Percentiles rank a stretch among this genome's conserved stretches.
Conservation (phyloP, 1,140 invertebrate species). For the Lucilia cuprina region DNA sequence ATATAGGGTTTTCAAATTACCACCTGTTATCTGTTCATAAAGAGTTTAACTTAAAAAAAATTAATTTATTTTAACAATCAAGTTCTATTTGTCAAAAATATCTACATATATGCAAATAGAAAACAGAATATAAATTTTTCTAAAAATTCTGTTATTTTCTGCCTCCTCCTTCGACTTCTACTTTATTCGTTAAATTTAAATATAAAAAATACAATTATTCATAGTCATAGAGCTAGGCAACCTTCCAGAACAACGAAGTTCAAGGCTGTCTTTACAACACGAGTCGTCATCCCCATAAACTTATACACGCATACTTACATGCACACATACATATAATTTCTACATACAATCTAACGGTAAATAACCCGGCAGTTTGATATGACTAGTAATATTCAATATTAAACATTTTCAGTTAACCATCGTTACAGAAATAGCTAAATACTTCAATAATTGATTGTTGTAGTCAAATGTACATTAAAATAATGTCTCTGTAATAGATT, state of each 20-base stretch:
- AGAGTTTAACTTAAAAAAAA: too few species aligned
- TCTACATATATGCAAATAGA: background rate
- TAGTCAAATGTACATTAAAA: too few species aligned
- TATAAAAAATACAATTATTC: background rate
- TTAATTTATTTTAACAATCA: too few species aligned
- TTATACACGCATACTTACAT: background rate
- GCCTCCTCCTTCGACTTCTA: background rate
- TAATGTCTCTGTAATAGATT: too few species aligned
- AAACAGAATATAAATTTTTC: background rate
- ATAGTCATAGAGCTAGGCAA: slow-evolving; percentile 9
- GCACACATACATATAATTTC: background rate
- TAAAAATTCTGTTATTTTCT: background rate
- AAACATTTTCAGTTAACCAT: too few species aligned
- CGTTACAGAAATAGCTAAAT: too few species aligned
- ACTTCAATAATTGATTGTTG: too few species aligned
- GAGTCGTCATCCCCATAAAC: slow-evolving; percentile 32
- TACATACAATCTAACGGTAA: background rate
- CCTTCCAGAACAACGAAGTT: slow-evolving; percentile 31
- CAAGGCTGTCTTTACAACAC: slow-evolving; percentile 34
- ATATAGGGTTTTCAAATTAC: too few species aligned
- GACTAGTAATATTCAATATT: too few species aligned
- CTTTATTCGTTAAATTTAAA: background rate
- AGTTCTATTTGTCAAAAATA: background rate
- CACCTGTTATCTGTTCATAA: too few species aligned
- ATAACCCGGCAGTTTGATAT: background rate